Conservation (phyloP, 2,797 vertebrate species). For the Mastacembelus armatus region DNA sequence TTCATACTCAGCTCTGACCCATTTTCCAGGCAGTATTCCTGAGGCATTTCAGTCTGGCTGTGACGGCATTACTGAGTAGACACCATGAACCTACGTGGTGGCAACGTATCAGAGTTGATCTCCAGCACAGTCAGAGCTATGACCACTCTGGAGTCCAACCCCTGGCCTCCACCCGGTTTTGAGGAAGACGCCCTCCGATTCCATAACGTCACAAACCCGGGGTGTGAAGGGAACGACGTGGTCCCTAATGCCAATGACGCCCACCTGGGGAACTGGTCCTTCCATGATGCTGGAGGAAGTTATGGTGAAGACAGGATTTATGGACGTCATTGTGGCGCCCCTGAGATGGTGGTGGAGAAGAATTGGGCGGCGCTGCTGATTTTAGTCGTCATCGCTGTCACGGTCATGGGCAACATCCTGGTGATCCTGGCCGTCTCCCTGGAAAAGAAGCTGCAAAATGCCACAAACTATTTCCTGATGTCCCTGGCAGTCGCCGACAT, state of each 20-base stretch:
- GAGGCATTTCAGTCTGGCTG: conserved; percentile 1
- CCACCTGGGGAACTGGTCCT: conserved; percentile 74
- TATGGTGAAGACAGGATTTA: conserved; percentile 71
- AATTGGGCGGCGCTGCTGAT: conserved; percentile 95
- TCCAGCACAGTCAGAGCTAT: conserved; percentile 35
- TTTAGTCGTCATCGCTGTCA: conserved; percentile 88
- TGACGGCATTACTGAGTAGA: background rate
- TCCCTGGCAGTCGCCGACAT: conserved; percentile 97
- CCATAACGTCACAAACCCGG: conserved; percentile 20
- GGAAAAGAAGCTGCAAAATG: conserved; percentile 98
- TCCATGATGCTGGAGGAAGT: conserved; percentile 66
- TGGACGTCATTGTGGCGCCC: conserved; percentile 66
- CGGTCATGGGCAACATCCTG: conserved; percentile 95
- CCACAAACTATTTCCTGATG: conserved; percentile 98
- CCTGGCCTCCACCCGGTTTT: conserved; percentile 22
- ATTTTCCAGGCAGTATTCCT: conserved; percentile 23
- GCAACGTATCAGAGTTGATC: conserved; percentile 64
- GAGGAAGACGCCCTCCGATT: conserved; percentile 6
- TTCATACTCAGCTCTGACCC: background rate
- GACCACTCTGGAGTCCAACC: conserved; percentile 27
- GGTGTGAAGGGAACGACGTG: conserved; percentile 28
- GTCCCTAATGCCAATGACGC: background rate
- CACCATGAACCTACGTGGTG: conserved; percentile 57
- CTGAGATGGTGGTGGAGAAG: conserved; percentile 80
- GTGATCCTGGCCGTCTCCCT: conserved; percentile 97